These are phyloP conservation scores for Biston stratarius DNA, from an alignment of 2,888 invertebrate genomes.

Conservation along the genomic window DNA sequence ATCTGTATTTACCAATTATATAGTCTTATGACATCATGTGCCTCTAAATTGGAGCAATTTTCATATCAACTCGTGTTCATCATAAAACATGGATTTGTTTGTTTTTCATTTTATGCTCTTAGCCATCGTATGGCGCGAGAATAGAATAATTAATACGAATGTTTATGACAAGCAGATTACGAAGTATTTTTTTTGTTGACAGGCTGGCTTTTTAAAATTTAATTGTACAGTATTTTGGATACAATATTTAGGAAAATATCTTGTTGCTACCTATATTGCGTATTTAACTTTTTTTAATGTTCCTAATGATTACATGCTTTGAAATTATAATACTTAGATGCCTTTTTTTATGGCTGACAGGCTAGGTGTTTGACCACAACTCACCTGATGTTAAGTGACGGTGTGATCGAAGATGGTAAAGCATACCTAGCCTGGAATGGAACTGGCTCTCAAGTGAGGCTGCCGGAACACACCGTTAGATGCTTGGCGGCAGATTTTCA, in stretches of 20 bases:
- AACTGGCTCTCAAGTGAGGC: too few species aligned
- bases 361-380: too few species aligned
- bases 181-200: neutral
- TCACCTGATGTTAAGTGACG: too few species aligned
- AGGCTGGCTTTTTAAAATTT: neutral
- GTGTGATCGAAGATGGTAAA: too few species aligned
- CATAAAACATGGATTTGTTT: constrained; percentile 77
- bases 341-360: too few species aligned
- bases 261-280: neutral
- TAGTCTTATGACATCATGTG: constrained; percentile 67
- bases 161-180: constrained; percentile 30
- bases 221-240: constrained; percentile 2
- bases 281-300: neutral
- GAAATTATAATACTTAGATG: too few species aligned
- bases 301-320: too few species aligned
- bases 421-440: too few species aligned
- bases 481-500: too few species aligned
- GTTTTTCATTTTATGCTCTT: constrained; percentile 62
- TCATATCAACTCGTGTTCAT: constrained; percentile 74
- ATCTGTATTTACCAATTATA: constrained; percentile 13
- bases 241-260: neutral
- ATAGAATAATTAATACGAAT: constrained; percentile 28
- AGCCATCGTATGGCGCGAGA: constrained; percentile 50
- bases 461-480: too few species aligned
- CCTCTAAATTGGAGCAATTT: constrained; percentile 78